Conservation (phyloP, 2,797 vertebrate species). For the Peromyscus eremicus region DNA sequence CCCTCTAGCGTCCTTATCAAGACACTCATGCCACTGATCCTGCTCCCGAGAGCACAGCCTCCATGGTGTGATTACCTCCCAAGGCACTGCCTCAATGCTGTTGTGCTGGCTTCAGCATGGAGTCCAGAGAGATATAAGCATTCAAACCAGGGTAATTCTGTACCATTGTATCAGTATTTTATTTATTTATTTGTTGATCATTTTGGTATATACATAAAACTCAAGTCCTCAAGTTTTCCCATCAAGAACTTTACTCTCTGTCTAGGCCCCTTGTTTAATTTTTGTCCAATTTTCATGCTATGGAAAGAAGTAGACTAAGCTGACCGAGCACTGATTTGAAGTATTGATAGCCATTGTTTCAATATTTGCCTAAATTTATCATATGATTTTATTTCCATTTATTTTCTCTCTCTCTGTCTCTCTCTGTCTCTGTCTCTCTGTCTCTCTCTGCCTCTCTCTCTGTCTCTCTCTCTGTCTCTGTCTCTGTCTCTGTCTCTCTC, state of each 20-base stretch:
- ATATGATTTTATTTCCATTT: neutral
- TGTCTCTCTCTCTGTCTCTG: no score
- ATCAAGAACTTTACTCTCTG: neutral
- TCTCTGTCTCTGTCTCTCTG: no score
- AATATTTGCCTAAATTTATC: conserved; percentile 7
- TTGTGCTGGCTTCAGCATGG: neutral
- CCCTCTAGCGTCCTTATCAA: neutral
- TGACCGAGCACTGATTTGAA: neutral
- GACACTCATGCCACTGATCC: neutral
- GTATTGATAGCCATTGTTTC: neutral
- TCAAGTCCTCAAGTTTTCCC: neutral
- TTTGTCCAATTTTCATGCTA: neutral
- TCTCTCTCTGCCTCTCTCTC: no score
- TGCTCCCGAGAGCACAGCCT: fast-evolving
- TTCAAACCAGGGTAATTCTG: neutral
- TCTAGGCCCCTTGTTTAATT: neutral
- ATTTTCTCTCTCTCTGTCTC: neutral
- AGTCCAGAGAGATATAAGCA: neutral
- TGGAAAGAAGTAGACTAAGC: neutral
- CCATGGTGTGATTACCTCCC: no score
- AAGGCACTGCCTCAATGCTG: neutral
- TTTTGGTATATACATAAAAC: neutral
- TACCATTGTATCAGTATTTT: neutral
- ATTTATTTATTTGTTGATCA: neutral
- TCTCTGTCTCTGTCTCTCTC: neutral